Conservation (phyloP, 2,113 vertebrate genomes). For the Nanorana parkeri region DNA sequence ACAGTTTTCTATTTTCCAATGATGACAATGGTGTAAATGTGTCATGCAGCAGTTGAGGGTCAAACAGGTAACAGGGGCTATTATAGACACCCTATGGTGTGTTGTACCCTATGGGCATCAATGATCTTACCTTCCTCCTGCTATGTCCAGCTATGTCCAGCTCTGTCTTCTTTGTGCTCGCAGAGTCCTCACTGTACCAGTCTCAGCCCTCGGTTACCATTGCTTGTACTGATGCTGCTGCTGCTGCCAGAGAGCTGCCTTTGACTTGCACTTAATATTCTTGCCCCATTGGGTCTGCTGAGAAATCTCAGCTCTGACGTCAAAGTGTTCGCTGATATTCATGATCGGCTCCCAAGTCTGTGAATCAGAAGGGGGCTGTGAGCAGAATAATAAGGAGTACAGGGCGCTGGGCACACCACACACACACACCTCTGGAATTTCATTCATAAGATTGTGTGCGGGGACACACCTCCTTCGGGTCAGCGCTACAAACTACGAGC, state of each 20-base stretch:
- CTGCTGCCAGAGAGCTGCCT: slow-evolving; percentile 69
- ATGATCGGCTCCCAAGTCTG: slow-evolving; percentile 73
- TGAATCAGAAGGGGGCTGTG: slow-evolving; percentile 72
- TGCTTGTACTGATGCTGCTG: slow-evolving; percentile 70
- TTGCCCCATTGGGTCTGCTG: slow-evolving; percentile 76
- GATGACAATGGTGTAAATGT: background rate
- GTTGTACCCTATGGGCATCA: background rate
- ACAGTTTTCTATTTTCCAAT: background rate
- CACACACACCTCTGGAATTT: slow-evolving; percentile 54
- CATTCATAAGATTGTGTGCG: slow-evolving; percentile 63
- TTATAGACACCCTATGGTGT: too few species aligned
- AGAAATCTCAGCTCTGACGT: slow-evolving; percentile 83
- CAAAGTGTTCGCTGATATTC: slow-evolving; percentile 81
- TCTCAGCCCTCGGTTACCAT: slow-evolving; percentile 66
- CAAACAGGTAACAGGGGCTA: too few species aligned
- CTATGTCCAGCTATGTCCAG: slow-evolving; percentile 16
- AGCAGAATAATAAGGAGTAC: slow-evolving; percentile 69
- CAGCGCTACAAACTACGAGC: slow-evolving; percentile 4
- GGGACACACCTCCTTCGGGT: slow-evolving; percentile 61
- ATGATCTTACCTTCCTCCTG: slow-evolving; percentile 11
- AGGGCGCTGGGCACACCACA: slow-evolving; percentile 40
- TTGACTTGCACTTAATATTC: slow-evolving; percentile 76
- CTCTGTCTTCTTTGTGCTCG: slow-evolving; percentile 12
- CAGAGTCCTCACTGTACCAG: slow-evolving; percentile 58
- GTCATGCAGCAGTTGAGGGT: too few species aligned